Evolutionary conservation across 1,140 invertebrate genomes (phyloP).

Genomic region (Pygmarrhopalites habei): DNA sequence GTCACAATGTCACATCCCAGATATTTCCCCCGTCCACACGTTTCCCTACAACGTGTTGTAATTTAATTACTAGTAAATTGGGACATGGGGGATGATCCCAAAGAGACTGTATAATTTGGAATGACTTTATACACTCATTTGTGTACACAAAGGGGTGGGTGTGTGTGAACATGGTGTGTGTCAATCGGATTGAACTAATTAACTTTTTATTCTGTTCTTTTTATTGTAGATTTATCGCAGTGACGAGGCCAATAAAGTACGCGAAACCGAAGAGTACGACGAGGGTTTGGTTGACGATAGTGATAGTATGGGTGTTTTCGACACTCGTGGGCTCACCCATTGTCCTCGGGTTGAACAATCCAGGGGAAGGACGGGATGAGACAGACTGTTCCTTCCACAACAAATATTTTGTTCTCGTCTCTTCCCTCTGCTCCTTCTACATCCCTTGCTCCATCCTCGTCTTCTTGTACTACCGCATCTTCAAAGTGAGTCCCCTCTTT

Average conservation of each 20-base stretch:
- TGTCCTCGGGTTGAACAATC: constrained; percentile 89
- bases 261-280: constrained; percentile 96
- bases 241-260: constrained; percentile 98
- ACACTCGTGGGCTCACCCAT: constrained; percentile 94
- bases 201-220: not conserved
- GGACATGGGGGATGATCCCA: no score
- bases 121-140: no score
- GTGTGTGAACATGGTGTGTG: no score
- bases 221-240: constrained; percentile 85
- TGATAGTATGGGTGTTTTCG: constrained; percentile 94
- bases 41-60: no score
- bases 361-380: constrained; percentile 59
- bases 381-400: constrained; percentile 92
- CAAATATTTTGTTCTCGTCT: constrained; percentile 95
- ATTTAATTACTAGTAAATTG: no score
- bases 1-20: no score
- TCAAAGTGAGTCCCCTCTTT: constrained; percentile 61
- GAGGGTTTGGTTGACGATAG: constrained; percentile 88
- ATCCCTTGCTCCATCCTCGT: constrained; percentile 99
- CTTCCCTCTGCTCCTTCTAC: constrained; percentile 96
- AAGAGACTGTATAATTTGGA: no score
- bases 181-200: no score
- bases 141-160: no score
- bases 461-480: constrained; percentile 96
- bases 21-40: no score